Evolutionary conservation across 1,140 invertebrate species (phyloP), one percentile per base, ranked within the genome.

Genomic region (Drosophila subpulchrella): DNA sequence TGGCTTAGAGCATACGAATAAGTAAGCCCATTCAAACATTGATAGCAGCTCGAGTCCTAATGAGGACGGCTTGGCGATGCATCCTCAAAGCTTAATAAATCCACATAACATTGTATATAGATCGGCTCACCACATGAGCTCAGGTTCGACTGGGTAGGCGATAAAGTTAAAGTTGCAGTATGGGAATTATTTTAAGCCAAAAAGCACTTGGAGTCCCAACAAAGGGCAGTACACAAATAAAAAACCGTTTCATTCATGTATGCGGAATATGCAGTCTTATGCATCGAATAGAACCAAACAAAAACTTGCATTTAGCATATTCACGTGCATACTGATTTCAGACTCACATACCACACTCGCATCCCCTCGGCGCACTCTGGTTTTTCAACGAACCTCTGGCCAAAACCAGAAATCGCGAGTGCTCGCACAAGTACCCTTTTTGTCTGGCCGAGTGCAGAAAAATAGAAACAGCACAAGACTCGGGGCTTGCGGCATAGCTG

Each of bases 11-110:
- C 39, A 17, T 13, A 32, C 30, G 36, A 57, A 47, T 44, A 55
- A 65, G 72, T 66, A 66, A 30, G 38, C 42, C 12, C 39, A 61
- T 72, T 73, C 39, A 72, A 67, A 73, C 57, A 63, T 15, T 44
- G 15, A 44, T 20, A 17, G 17, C 42, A 41, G 39, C 39, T 41
- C 2, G n/a, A 8, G n/a, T n/a, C 5, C 6, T 0, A 15, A 15
- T 27, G 27, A 27, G 27, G 27, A 27, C 0, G 27, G 27, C 27
- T 27, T 27, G 27, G 27, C 3, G 27, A 4, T 27, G 27, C 27
- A 27, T 4, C 27, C 27, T 27, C 27, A 27, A 27, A 27, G 27
- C 3, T 4, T 27, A 27, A 27, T 27, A 27, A 27, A 5, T 27
- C 27, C 27, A 27, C 27, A 27, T 27, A 4, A 5, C 1, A 5